Percentiles rank a stretch among this genome's conserved stretches.
phyloP scores from a whole-genome alignment of 2,888 invertebrate genomes.

The Cephus spinipes region DNA sequence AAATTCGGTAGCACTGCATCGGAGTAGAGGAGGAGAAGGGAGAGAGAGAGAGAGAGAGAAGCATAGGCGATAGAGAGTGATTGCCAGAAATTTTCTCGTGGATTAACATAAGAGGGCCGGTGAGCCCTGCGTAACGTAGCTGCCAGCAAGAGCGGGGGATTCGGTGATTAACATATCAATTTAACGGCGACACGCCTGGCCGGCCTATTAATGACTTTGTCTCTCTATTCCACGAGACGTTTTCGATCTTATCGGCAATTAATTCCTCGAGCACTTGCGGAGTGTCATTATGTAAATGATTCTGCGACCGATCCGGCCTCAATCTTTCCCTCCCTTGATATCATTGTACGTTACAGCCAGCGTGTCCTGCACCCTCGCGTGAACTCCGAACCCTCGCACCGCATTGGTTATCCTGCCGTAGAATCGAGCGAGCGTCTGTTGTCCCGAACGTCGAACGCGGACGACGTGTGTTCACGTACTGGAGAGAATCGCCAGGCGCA shows the following conservation, averaged over 20 bases:
- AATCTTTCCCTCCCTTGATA: not conserved
- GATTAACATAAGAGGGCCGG: not conserved
- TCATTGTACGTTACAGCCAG: slow-evolving; percentile 11
- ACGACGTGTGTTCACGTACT: not conserved
- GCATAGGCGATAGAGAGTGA: not conserved
- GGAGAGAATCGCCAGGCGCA: not conserved
- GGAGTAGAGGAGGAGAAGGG: not conserved
- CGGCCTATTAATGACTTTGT: not conserved
- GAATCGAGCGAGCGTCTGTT: not conserved
- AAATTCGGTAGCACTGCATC: not conserved
- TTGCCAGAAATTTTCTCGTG: not conserved
- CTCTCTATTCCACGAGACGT: slow-evolving; percentile 38
- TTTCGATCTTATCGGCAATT: slow-evolving; percentile 52
- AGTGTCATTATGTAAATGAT: slow-evolving; percentile 54
- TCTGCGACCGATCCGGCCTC: slow-evolving; percentile 38
- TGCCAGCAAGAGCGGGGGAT: not conserved
- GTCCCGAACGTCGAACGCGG: not conserved
- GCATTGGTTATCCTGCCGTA: not conserved
- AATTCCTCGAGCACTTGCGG: slow-evolving; percentile 49
- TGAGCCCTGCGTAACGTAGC: not conserved
- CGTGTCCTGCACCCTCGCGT: slow-evolving; percentile 11
- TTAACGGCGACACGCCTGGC: not conserved
- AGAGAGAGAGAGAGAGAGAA: too few relatives aligned
- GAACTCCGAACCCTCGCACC: not conserved
- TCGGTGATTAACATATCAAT: not conserved